These are phyloP conservation scores for Creontiades dilutus DNA, from an alignment of 2,888 invertebrate species.

Conservation along the genomic window DNA sequence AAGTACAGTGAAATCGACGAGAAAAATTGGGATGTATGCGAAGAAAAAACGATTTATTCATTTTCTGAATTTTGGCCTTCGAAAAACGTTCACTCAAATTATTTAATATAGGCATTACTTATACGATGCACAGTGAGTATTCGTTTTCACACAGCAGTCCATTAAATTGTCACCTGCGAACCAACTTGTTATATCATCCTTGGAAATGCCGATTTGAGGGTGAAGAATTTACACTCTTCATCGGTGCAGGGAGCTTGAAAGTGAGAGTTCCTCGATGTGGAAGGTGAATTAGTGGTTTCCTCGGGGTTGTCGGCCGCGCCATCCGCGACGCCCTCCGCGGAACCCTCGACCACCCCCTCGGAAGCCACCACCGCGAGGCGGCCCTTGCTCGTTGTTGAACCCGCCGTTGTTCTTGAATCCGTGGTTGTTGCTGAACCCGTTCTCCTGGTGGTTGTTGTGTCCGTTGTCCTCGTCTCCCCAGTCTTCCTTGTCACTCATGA, in stretches of 20 bases:
- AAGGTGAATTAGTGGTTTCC: background rate
- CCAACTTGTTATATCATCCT: background rate
- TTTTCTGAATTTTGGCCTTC: background rate
- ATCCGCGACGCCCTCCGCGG: conserved; percentile 52
- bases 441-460: background rate
- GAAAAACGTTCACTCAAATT: background rate
- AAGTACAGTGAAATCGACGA: background rate
- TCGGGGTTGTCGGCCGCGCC: conserved; percentile 48
- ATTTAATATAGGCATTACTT: no score
- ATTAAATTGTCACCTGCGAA: background rate
- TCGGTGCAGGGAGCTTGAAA: no score
- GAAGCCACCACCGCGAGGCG: conserved; percentile 37
- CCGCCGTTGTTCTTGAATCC: background rate
- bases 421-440: conserved; percentile 14
- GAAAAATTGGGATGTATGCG: background rate
- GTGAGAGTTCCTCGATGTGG: background rate
- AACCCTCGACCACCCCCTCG: conserved; percentile 37
- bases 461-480: conserved; percentile 9
- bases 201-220: background rate
- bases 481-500: conserved; percentile 52
- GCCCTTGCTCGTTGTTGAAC: background rate
- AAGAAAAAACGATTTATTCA: background rate
- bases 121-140: background rate
- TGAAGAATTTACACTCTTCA: background rate
- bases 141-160: background rate